Conservation (phyloP, 2,888 invertebrate genomes). For the Cremastinae sp. region DNA sequence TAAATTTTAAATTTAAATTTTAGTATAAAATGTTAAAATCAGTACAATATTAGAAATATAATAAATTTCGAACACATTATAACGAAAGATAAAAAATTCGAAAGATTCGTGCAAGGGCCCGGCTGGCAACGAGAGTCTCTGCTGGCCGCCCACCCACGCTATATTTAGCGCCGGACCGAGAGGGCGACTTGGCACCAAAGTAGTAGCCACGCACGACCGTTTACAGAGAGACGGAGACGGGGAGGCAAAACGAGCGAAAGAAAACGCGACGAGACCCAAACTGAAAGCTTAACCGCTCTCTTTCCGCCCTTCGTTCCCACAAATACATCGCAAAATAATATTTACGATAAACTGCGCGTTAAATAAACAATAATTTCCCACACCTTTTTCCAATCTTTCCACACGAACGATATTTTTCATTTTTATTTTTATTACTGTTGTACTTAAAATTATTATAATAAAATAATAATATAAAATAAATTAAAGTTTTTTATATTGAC, state of each 20-base stretch:
- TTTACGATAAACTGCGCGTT: background rate
- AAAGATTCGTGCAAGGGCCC: constrained; percentile 62
- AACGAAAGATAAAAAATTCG: no score
- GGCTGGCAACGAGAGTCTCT: constrained; percentile 69
- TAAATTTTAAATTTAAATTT: no score
- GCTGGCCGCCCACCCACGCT: constrained; percentile 75
- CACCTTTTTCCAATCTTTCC: no score
- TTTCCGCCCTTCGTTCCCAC: constrained; percentile 1
- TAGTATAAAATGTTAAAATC: no score
- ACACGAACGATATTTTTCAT: no score
- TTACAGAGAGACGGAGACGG: constrained; percentile 52
- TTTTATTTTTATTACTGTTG: no score
- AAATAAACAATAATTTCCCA: no score
- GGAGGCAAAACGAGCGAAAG: constrained; percentile 4
- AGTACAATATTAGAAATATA: no score
- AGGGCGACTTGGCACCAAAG: constrained; percentile 64
- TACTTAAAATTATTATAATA: no score
- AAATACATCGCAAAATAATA: background rate
- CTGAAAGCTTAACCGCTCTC: constrained; percentile 18
- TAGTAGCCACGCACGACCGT: constrained; percentile 60
- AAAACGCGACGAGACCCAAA: constrained; percentile 16
- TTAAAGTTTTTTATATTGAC: no score
- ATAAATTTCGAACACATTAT: no score
- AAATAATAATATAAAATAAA: no score
- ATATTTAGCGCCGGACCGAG: constrained; percentile 72